Conservation (phyloP, 2,888 invertebrate genomes). For the Drosophila paracracens region DNA sequence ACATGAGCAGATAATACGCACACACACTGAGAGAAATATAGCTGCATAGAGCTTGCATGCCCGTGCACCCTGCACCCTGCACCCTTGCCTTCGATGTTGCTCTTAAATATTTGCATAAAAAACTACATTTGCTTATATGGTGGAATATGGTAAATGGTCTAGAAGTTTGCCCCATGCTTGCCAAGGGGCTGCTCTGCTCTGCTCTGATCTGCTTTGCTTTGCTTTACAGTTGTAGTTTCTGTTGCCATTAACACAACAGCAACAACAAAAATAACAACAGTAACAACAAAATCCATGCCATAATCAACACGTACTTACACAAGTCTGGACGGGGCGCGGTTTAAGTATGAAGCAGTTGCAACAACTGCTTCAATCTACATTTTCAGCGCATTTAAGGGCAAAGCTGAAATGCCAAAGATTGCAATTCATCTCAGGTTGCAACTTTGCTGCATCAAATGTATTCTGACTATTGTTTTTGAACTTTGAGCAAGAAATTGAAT, state of each 20-base stretch:
- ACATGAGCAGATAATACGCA: conserved; percentile 39
- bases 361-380: conserved; percentile 27
- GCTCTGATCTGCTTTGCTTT: conserved; percentile 1
- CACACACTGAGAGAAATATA: conserved; percentile 23
- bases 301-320: conserved; percentile 80
- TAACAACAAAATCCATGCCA: conserved; percentile 65
- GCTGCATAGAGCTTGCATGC: conserved; percentile 32
- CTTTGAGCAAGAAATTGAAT: neutral
- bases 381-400: conserved; percentile 31
- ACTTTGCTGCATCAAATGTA: neutral
- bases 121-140: conserved; percentile 72
- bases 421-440: conserved; percentile 24
- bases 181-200: conserved; percentile 9
- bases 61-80: conserved; percentile 28
- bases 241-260: conserved; percentile 69
- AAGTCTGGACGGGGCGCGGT: conserved; percentile 35
- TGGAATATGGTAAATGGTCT: conserved; percentile 79
- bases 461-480: neutral
- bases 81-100: conserved; percentile 80
- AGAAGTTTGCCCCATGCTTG: conserved; percentile 65
- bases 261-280: conserved; percentile 23
- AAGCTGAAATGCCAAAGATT: conserved; percentile 15
- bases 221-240: conserved; percentile 42
- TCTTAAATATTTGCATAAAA: conserved; percentile 80
- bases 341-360: conserved; percentile 17